These are phyloP conservation scores for Mesoligia furuncula DNA, from an alignment of 2,888 invertebrate species.

Conservation along the genomic window DNA sequence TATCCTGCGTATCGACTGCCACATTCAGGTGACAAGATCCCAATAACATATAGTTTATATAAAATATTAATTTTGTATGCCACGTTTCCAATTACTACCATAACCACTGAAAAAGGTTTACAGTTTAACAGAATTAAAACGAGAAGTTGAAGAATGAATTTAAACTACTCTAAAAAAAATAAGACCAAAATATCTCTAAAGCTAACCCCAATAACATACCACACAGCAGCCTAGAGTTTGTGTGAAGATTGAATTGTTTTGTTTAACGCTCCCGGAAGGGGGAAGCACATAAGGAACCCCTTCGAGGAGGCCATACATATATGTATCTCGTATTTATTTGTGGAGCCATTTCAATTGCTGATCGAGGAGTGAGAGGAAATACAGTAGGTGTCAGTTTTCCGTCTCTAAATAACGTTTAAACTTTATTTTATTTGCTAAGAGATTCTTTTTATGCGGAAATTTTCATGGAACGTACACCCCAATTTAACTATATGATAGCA, in stretches of 20 bases:
- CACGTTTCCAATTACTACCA: background rate
- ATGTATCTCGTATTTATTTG: constrained; percentile 51
- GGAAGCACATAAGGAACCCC: constrained; percentile 31
- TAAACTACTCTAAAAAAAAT: background rate
- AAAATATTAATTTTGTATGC: background rate
- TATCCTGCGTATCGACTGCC: background rate
- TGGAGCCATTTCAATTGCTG: constrained; percentile 50
- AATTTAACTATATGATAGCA: no score
- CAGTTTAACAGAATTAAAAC: background rate
- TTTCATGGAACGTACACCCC: background rate
- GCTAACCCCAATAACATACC: constrained; percentile 46
- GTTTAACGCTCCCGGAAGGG: constrained; percentile 58
- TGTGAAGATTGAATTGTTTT: constrained; percentile 70
- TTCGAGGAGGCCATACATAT: constrained; percentile 43
- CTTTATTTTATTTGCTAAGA: constrained; percentile 10
- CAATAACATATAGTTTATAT: no score
- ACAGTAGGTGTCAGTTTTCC: background rate
- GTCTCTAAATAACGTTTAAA: constrained; percentile 5
- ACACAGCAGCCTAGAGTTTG: constrained; percentile 42
- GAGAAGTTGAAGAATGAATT: background rate
- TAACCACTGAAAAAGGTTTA: no score
- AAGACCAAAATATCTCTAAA: background rate
- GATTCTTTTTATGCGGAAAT: constrained; percentile 26
- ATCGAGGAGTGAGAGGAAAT: constrained; percentile 35
- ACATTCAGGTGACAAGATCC: background rate